Evolutionary conservation across 1,140 invertebrate genomes (phyloP).

Genomic region (Pristionchus pacificus): DNA sequence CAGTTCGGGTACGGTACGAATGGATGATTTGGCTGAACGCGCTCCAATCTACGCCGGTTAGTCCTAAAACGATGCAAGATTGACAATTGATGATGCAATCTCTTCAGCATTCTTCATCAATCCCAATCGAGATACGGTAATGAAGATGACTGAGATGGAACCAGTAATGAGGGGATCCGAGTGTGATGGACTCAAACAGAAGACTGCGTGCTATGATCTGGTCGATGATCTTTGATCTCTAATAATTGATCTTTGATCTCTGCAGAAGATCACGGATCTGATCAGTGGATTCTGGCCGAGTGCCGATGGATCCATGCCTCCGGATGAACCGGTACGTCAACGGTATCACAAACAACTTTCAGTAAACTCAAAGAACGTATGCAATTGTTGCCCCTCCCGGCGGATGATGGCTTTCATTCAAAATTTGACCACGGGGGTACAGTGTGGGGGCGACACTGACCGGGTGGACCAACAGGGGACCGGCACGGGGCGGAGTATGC

Average conservation of each 20-base stretch:
- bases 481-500: too few species aligned
- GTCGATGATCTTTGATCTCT: conserved; percentile 24
- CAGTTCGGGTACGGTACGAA: conserved; percentile 44
- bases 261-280: conserved; percentile 45
- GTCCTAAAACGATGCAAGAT: not conserved
- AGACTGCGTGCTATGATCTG: conserved; percentile 51
- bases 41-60: conserved; percentile 45
- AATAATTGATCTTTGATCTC: conserved; percentile 3
- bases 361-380: too few species aligned
- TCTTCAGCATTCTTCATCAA: conserved; percentile 50
- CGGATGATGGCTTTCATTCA: too few species aligned
- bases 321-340: conserved; percentile 36
- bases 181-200: conserved; percentile 49
- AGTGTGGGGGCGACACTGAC: too few species aligned
- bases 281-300: conserved; percentile 56
- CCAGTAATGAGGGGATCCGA: conserved; percentile 36
- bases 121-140: conserved; percentile 52
- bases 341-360: too few species aligned
- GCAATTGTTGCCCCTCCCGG: too few species aligned
- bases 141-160: conserved; percentile 54
- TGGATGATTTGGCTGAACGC: conserved; percentile 49
- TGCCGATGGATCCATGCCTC: conserved; percentile 42
- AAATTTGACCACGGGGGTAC: too few species aligned
- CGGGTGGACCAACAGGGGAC: too few species aligned
- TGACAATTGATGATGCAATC: not conserved